These are phyloP conservation scores for Pseudococcus longispinus DNA, from an alignment of 2,888 invertebrate species.

Conservation along the genomic window DNA sequence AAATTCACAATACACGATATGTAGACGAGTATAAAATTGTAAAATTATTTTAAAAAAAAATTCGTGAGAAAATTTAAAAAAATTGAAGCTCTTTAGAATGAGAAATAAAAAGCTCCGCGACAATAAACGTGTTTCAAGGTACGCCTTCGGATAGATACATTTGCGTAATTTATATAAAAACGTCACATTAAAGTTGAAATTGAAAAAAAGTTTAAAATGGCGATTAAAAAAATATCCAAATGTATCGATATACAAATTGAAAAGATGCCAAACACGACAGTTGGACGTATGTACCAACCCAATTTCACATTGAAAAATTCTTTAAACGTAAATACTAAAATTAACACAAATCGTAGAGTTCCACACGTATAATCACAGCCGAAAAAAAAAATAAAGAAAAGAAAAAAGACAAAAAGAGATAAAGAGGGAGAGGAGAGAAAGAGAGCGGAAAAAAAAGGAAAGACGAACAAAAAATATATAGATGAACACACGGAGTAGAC, in stretches of 20 bases:
- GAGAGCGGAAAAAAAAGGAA: background rate
- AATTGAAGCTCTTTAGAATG: background rate
- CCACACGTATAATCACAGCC: conserved; percentile 57
- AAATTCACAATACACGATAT: conserved; percentile 7
- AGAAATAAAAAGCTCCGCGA: background rate
- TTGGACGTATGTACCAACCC: background rate
- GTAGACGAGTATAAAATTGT: conserved; percentile 40
- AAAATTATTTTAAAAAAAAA: conserved; percentile 12
- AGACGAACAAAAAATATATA: background rate
- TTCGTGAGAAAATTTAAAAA: background rate
- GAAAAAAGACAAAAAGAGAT: conserved; percentile 38
- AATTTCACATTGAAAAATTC: background rate
- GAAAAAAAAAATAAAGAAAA: conserved; percentile 51
- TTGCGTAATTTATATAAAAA: background rate
- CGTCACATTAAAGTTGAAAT: background rate
- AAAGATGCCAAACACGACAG: background rate
- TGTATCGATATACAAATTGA: background rate
- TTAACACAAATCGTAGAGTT: background rate
- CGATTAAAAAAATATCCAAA: background rate
- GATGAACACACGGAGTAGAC: conserved; percentile 18
- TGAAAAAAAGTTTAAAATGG: background rate
- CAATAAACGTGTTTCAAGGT: background rate
- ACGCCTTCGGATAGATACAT: background rate
- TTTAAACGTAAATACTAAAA: background rate
- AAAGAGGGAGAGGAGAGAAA: conserved; percentile 29